phyloP scores from a whole-genome alignment of 2,888 invertebrate genomes.

The Antheraea yamamai region DNA sequence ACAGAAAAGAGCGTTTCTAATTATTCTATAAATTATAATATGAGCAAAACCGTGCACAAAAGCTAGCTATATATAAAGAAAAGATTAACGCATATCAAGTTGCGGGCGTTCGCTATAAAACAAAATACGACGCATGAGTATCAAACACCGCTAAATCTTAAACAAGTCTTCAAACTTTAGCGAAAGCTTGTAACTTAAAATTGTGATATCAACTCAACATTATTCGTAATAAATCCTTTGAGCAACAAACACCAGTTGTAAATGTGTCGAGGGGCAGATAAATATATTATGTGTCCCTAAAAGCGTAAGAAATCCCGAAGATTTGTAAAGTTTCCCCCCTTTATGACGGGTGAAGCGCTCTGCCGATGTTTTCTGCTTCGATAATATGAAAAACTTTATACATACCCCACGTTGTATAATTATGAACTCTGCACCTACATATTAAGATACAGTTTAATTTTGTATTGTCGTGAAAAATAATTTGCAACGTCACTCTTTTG shows the following conservation, averaged over 20 bases:
- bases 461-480: slow-evolving; percentile 51
- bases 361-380: slow-evolving; percentile 73
- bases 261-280: slow-evolving; percentile 79
- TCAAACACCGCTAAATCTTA: slow-evolving; percentile 11
- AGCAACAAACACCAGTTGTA: slow-evolving; percentile 69
- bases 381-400: slow-evolving; percentile 76
- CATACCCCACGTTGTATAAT: slow-evolving; percentile 31
- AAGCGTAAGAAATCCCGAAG: slow-evolving; percentile 78
- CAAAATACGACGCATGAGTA: background rate
- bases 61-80: too few species aligned
- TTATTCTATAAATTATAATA: too few species aligned
- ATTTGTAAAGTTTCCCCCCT: slow-evolving; percentile 80
- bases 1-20: too few species aligned
- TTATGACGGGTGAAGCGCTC: slow-evolving; percentile 74
- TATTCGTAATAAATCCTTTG: slow-evolving; percentile 62
- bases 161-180: slow-evolving; percentile 37
- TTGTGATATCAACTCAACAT: slow-evolving; percentile 57
- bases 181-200: slow-evolving; percentile 39
- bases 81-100: background rate
- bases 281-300: slow-evolving; percentile 78
- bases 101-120: background rate
- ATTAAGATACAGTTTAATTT: slow-evolving; percentile 39
- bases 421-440: slow-evolving; percentile 37
- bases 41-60: too few species aligned
- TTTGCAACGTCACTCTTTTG: slow-evolving; percentile 69